These are phyloP conservation scores for Morpho deidamia DNA, from an alignment of 2,888 invertebrate genomes.

Conservation along the genomic window DNA sequence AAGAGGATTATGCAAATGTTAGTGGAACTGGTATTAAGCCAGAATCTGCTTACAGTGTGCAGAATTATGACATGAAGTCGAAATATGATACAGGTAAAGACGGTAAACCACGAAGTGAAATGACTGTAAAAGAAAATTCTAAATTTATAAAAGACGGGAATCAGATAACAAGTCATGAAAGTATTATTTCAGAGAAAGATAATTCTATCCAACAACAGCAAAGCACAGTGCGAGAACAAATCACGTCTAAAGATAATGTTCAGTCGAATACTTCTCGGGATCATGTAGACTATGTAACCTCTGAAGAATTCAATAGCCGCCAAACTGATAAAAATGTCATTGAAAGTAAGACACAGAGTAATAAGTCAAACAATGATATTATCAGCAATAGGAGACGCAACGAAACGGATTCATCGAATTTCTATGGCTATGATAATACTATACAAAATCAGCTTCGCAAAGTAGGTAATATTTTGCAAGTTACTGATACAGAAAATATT, in stretches of 20 bases:
- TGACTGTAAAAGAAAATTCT: slow-evolving; percentile 57
- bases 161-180: slow-evolving; percentile 57
- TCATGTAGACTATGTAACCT: slow-evolving; percentile 34
- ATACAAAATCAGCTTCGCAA: slow-evolving; percentile 64
- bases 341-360: slow-evolving; percentile 35
- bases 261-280: slow-evolving; percentile 2
- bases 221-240: slow-evolving; percentile 45
- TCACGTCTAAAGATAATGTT: slow-evolving; percentile 30
- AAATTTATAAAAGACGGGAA: slow-evolving; percentile 62
- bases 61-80: slow-evolving; percentile 73
- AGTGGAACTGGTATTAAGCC: slow-evolving; percentile 79
- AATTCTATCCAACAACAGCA: slow-evolving; percentile 55
- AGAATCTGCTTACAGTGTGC: slow-evolving; percentile 72
- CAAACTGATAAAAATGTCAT: slow-evolving; percentile 11
- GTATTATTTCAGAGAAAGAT: slow-evolving; percentile 60
- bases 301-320: slow-evolving; percentile 2
- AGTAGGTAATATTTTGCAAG: slow-evolving; percentile 65
- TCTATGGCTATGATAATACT: slow-evolving; percentile 66
- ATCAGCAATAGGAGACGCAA: slow-evolving; percentile 42
- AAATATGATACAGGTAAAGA: slow-evolving; percentile 77
- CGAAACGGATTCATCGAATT: slow-evolving; percentile 65
- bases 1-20: slow-evolving; percentile 73
- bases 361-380: slow-evolving; percentile 36
- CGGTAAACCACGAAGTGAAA: slow-evolving; percentile 65
- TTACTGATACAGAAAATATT: slow-evolving; percentile 52